Conservation (phyloP, 2,888 invertebrate species). For the Micropterix aruncella region DNA sequence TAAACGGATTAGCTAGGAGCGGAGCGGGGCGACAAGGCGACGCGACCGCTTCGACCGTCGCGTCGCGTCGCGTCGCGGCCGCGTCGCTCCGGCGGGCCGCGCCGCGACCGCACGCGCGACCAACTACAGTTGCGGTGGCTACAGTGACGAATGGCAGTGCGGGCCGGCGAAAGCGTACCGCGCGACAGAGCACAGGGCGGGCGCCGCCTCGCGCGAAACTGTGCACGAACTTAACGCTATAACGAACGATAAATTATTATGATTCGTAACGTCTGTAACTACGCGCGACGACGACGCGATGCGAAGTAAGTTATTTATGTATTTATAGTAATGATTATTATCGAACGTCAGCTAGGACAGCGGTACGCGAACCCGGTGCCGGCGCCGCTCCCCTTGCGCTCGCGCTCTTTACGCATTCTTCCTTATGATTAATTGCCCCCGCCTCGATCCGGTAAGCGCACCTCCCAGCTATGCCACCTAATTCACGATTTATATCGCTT, state of each 20-base stretch:
- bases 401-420: neutral
- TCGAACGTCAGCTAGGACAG: neutral
- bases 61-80: neutral
- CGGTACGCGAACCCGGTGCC: neutral
- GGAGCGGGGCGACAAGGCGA: no score
- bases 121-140: neutral
- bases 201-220: slow-evolving; percentile 4
- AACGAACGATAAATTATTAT: neutral
- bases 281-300: neutral
- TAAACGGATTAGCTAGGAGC: neutral
- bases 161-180: slow-evolving; percentile 5
- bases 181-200: slow-evolving; percentile 4
- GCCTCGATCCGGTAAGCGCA: neutral
- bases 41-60: no score
- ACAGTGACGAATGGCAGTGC: no score
- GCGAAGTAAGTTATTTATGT: neutral
- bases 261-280: neutral
- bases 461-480: neutral
- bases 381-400: neutral
- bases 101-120: neutral
- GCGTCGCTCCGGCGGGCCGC: neutral
- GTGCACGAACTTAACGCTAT: neutral
- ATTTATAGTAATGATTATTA: neutral
- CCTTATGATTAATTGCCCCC: neutral
- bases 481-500: slow-evolving; percentile 9